These are phyloP conservation scores for Calidris pugnax DNA, from an alignment of 2,113 vertebrate genomes.

Conservation along the genomic window DNA sequence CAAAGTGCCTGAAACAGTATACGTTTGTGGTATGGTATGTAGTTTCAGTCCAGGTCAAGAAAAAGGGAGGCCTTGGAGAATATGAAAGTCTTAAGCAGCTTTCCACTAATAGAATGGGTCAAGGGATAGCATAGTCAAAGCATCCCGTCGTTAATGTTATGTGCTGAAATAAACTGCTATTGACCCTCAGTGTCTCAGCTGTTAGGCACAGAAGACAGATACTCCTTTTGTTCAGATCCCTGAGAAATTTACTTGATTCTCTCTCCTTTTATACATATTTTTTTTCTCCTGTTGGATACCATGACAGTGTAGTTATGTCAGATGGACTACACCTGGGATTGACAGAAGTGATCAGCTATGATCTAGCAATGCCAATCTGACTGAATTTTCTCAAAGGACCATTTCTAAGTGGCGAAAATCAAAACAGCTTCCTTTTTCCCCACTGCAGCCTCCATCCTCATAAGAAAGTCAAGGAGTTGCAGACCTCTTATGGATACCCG, in stretches of 20 bases:
- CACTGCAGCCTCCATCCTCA: background rate
- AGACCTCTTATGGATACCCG: background rate
- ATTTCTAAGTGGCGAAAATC: background rate
- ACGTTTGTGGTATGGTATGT: constrained; percentile 55
- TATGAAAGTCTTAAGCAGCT: constrained; percentile 60
- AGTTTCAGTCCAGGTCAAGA: constrained; percentile 69
- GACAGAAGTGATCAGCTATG: background rate
- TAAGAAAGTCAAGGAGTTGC: background rate
- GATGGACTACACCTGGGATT: background rate
- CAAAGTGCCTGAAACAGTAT: constrained; percentile 55
- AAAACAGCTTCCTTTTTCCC: background rate
- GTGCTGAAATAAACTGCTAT: constrained; percentile 62
- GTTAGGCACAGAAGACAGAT: background rate
- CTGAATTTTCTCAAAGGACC: background rate
- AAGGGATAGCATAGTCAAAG: constrained; percentile 48
- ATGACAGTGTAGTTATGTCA: background rate
- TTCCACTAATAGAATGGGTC: constrained; percentile 41
- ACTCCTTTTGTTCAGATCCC: background rate
- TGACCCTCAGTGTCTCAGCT: background rate
- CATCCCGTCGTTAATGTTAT: background rate
- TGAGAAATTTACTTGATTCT: background rate
- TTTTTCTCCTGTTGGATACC: background rate
- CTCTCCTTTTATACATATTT: background rate
- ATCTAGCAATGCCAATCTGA: background rate
- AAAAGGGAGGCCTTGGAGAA: constrained; percentile 67